These are phyloP conservation scores for Colossoma macropomum DNA, from an alignment of 2,113 vertebrate genomes.

Conservation along the genomic window DNA sequence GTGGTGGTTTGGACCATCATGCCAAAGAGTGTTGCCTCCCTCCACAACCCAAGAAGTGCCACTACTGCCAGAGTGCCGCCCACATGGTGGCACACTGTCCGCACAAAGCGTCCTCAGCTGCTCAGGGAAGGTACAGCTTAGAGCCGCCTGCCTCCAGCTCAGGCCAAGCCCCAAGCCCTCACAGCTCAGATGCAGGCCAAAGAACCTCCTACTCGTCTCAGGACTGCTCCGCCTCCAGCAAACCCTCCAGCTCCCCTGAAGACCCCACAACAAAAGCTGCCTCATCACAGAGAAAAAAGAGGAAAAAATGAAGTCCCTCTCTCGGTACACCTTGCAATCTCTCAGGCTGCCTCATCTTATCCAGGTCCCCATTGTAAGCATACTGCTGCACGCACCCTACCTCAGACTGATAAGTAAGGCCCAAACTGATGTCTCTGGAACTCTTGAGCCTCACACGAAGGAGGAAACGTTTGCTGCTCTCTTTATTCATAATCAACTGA, in stretches of 20 bases:
- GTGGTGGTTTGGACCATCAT: slow-evolving; percentile 95
- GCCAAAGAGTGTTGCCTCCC: slow-evolving; percentile 98
- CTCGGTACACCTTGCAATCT: neutral
- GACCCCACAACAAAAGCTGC: slow-evolving; percentile 84
- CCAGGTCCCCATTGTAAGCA: slow-evolving; percentile 8
- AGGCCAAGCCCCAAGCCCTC: slow-evolving; percentile 73
- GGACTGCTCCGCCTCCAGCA: slow-evolving; percentile 75
- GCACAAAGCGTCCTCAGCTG: slow-evolving; percentile 82
- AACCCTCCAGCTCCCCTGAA: slow-evolving; percentile 77
- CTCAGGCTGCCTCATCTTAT: neutral
- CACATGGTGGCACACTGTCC: slow-evolving; percentile 97
- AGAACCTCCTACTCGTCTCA: slow-evolving; percentile 75
- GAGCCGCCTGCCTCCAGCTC: slow-evolving; percentile 71
- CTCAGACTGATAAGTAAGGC: slow-evolving; percentile 64
- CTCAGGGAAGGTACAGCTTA: slow-evolving; percentile 88
- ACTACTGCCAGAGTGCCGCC: slow-evolving; percentile 95
- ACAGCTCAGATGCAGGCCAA: slow-evolving; percentile 69
- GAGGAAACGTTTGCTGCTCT: slow-evolving; percentile 27
- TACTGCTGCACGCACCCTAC: slow-evolving; percentile 69
- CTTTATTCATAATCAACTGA: slow-evolving; percentile 27
- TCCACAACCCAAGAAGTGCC: slow-evolving; percentile 97
- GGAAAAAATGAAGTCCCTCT: slow-evolving; percentile 73
- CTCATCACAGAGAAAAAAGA: slow-evolving; percentile 87
- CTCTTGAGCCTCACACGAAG: neutral
- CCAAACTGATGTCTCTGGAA: slow-evolving; percentile 51